Conservation (phyloP, 2,113 vertebrate species). For the Chelonoidis abingdonii region DNA sequence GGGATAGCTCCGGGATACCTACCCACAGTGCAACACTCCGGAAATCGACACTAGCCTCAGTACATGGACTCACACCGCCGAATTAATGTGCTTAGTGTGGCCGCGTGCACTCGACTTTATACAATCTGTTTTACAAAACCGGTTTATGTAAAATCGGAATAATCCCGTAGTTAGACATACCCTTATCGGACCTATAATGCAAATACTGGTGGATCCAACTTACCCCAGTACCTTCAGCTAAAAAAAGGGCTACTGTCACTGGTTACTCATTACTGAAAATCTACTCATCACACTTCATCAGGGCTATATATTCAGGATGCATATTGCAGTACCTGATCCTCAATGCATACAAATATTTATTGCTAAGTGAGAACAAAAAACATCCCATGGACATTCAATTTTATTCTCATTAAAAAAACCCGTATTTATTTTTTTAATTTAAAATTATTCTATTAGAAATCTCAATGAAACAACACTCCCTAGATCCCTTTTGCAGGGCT, state of each 20-base stretch:
- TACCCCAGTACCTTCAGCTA: neutral
- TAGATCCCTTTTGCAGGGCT: neutral
- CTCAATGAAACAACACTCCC: neutral
- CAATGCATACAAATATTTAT: neutral
- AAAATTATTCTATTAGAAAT: neutral
- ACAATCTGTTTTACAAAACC: no score
- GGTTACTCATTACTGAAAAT: neutral
- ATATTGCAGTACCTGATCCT: neutral
- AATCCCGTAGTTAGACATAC: no score
- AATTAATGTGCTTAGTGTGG: no score
- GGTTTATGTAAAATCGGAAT: no score
- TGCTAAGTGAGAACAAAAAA: neutral
- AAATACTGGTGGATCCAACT: fast-evolving
- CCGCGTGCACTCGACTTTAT: no score
- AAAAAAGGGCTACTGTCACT: neutral
- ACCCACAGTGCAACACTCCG: no score
- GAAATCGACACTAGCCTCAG: no score
- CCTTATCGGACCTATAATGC: fast-evolving
- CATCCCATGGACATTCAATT: neutral
- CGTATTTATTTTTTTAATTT: neutral
- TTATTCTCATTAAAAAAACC: neutral
- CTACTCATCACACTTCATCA: neutral
- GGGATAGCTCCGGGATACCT: no score
- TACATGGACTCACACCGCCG: no score
- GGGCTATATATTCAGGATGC: fast-evolving